Percentiles rank a stretch among this genome's conserved stretches.
Conservation (phyloP, 2,113 vertebrate species). For the Perognathus longimembris region DNA sequence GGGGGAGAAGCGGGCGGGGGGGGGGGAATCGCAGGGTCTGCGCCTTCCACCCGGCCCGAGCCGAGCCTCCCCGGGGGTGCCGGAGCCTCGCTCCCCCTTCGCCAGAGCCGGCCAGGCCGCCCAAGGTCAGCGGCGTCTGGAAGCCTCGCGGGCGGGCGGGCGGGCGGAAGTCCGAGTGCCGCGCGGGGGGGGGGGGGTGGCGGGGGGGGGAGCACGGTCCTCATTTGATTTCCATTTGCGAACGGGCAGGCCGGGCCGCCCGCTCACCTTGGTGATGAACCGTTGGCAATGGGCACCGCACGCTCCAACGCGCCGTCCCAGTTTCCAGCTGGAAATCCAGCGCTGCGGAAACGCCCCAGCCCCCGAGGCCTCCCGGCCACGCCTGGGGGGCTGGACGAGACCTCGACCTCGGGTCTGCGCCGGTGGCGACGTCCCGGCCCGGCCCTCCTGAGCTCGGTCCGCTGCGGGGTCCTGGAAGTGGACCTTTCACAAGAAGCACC, state of each 20-base stretch:
- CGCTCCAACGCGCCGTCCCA: slow-evolving; percentile 75
- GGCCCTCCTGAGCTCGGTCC: rapidly evolving
- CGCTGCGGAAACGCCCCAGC: not conserved
- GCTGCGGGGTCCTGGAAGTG: not conserved
- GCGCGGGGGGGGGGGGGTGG: no score
- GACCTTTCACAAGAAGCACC: rapidly evolving
- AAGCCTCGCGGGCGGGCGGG: slow-evolving; percentile 76
- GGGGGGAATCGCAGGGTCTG: no score
- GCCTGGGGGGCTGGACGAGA: not conserved
- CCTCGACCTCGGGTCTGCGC: not conserved
- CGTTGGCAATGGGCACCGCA: slow-evolving; percentile 50
- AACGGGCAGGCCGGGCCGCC: slow-evolving; percentile 87
- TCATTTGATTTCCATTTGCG: slow-evolving; percentile 89
- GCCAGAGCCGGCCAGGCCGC: slow-evolving; percentile 64
- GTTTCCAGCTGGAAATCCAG: not conserved
- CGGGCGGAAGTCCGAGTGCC: no score
- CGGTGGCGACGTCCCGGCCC: rapidly evolving
- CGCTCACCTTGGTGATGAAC: slow-evolving; percentile 86
- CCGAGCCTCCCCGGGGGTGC: slow-evolving; percentile 40
- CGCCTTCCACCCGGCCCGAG: no score
- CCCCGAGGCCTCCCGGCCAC: slow-evolving; percentile 11
- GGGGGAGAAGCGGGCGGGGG: no score
- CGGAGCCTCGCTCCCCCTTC: no score
- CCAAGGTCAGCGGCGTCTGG: slow-evolving; percentile 79
- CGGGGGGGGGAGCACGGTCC: slow-evolving; percentile 81